Conservation (phyloP, 2,888 invertebrate species). For the Drosophila peninsularis region DNA sequence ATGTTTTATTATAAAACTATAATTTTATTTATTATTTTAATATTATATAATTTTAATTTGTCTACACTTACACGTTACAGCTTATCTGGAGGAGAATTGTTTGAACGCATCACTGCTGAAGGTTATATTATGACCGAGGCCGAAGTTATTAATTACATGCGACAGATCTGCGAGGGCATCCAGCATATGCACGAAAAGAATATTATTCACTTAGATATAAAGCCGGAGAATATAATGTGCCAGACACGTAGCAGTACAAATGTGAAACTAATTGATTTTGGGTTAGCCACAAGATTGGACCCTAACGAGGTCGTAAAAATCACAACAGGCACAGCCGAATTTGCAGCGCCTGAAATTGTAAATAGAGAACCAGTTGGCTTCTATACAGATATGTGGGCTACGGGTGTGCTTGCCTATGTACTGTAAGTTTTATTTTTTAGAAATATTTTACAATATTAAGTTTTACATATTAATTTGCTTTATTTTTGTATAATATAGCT, state of each 20-base stretch:
- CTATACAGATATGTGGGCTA: conserved; percentile 99
- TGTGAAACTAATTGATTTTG: conserved; percentile 99
- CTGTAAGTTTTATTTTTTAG: conserved; percentile 89
- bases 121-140: conserved; percentile 99
- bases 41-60: too few species aligned
- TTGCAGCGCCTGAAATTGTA: conserved; percentile 99
- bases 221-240: conserved; percentile 99
- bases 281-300: conserved; percentile 98
- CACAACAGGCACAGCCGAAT: conserved; percentile 99
- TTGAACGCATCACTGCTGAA: conserved; percentile 99
- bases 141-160: conserved; percentile 99
- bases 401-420: conserved; percentile 99
- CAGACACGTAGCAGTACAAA: conserved; percentile 97
- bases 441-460: background rate
- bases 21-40: too few species aligned
- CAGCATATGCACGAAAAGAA: conserved; percentile 99
- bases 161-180: conserved; percentile 98
- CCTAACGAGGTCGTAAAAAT: conserved; percentile 99
- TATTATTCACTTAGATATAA: conserved; percentile 98
- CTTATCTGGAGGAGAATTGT: conserved; percentile 98
- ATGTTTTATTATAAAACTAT: too few species aligned
- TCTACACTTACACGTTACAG: conserved; percentile 84
- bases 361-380: conserved; percentile 99
- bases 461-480: background rate
- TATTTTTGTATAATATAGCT: conserved; percentile 85